Conservation (phyloP, 2,888 invertebrate genomes). For the Loripinus fragilis region DNA sequence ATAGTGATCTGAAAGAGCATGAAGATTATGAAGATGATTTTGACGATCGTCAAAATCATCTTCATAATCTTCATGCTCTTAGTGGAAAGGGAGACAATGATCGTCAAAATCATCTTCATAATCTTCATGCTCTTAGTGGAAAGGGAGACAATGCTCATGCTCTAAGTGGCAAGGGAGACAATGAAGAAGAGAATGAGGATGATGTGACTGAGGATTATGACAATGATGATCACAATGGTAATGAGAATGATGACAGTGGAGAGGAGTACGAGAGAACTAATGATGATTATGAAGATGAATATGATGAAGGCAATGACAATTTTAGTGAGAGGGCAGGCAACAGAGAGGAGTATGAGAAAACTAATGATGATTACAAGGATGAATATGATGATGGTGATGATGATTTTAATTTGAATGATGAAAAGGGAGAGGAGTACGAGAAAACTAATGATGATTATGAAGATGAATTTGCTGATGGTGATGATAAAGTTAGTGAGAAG, state of each 20-base stretch:
- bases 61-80: constrained; percentile 29
- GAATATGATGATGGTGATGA: constrained; percentile 7
- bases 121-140: constrained; percentile 25
- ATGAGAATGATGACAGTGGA: constrained; percentile 12
- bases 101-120: constrained; percentile 27
- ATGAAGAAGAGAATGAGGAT: constrained; percentile 17
- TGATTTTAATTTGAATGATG: constrained; percentile 11
- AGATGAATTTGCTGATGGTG: neutral
- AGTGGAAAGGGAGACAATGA: no score
- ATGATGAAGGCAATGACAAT: neutral
- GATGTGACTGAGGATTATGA: no score
- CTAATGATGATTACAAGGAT: neutral
- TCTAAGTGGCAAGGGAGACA: constrained; percentile 14
- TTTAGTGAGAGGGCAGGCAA: constrained; percentile 9
- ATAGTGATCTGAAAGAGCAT: constrained; percentile 14
- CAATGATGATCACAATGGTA: constrained; percentile 11
- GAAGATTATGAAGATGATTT: constrained; percentile 23
- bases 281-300: neutral
- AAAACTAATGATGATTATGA: neutral
- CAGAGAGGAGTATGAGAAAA: neutral
- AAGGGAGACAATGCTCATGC: constrained; percentile 12
- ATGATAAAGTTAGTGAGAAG: constrained; percentile 10
- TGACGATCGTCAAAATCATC: constrained; percentile 28
- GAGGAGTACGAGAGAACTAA: neutral
- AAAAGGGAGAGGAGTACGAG: neutral